Base-by-base conservation (phyloP, 2,888 invertebrate genomes). In the Latheticus oryzae region DNA sequence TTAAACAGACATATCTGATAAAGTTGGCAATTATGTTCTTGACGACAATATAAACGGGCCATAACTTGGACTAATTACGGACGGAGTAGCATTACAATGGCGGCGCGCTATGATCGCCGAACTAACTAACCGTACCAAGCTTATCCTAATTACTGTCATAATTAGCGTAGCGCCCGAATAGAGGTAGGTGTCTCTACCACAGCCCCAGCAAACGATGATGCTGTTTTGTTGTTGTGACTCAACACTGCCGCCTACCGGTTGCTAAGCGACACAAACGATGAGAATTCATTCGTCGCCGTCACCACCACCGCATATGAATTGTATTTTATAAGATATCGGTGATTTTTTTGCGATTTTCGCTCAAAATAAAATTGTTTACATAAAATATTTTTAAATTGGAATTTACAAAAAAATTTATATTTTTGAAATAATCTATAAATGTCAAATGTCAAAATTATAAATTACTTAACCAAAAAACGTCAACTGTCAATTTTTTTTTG, bases 141-240 rank as follows among this genome's bases (percentile, higher is more conserved):
- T 78, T 78, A 78, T 76, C 74, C 78, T 78, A 77, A 78, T 78
- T 78, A 78, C 76, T 71, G 73, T 70, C 71, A 74, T 78, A 78
- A 78, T 78, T 78, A 78, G 77, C 69, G 72, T 68, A 71, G 73
- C 73, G 73, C 51, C 51, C 43, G 45, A 35, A 50, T 28, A 50
- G 43, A 42, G 33, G 56, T 32, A 32, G 51, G 71, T 69, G 67
- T 69, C 71, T 68, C 68, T 65, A 69, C 69, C 69, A 64, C 55
- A 58, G 55, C 60, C 33, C 43, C 33, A 52, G 30, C 52, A 40
- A 59, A 60, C 58, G 72, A 70, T 69, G 70, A 68, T 69, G 71
- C 68, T 69, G 73, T 75, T 75, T 74, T 74, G 74, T 75, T 73
- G 69, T 72, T 38, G 37, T 50, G 28, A 72, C 73, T 66, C 66